phyloP scores from a whole-genome alignment of 2,888 invertebrate species.

The Leptopilina myrica region DNA sequence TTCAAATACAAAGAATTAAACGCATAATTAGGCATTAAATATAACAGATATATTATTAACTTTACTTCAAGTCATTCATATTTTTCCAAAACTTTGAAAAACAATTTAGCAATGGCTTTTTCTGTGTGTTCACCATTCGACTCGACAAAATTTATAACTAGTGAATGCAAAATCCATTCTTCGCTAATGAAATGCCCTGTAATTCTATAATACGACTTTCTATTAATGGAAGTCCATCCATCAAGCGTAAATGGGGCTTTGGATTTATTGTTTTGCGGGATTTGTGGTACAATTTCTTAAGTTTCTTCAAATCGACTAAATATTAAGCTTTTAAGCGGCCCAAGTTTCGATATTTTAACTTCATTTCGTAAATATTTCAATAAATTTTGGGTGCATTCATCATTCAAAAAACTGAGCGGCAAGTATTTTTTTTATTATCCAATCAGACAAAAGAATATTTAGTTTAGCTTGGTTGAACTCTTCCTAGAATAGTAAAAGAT shows the following conservation, averaged over 20 bases:
- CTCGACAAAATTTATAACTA: background rate
- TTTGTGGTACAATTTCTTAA: background rate
- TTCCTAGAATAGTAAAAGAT: no score
- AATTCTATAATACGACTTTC: background rate
- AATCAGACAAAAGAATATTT: background rate
- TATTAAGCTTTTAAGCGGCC: background rate
- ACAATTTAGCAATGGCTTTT: background rate
- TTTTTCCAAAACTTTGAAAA: constrained; percentile 1
- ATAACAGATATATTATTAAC: no score
- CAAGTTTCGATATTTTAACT: background rate
- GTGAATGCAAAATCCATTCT: background rate
- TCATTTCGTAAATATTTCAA: background rate
- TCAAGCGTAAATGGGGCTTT: background rate
- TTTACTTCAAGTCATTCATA: constrained; percentile 3
- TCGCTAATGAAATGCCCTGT: background rate
- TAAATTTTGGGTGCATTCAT: background rate
- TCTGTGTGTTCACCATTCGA: background rate
- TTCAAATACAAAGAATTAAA: no score
- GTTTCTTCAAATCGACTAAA: background rate
- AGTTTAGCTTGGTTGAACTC: background rate
- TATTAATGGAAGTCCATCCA: background rate
- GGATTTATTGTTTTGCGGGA: background rate
- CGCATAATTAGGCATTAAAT: no score
- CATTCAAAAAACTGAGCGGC: background rate
- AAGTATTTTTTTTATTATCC: background rate